Evolutionary conservation across 1,140 invertebrate species (phyloP).

Genomic region (Pachypsylla venusta): DNA sequence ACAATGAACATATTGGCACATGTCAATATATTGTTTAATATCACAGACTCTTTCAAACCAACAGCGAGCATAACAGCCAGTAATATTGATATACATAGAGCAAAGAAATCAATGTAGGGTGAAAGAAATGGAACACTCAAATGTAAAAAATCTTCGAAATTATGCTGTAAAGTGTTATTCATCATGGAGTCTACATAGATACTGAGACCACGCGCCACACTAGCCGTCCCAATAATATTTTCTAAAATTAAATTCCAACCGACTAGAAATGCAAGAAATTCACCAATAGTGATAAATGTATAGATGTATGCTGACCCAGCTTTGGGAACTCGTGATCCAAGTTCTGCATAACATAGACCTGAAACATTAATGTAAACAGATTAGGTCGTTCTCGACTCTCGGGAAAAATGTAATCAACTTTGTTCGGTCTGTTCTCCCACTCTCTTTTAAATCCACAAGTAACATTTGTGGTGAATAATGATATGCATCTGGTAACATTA

Average conservation of each 20-base stretch:
- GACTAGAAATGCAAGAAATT: constrained; percentile 58
- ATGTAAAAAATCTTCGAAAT: constrained; percentile 33
- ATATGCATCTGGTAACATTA: no score
- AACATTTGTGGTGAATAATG: no score
- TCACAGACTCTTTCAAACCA: constrained; percentile 67
- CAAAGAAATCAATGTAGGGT: constrained; percentile 23
- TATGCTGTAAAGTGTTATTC: constrained; percentile 50
- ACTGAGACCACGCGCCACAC: constrained; percentile 77
- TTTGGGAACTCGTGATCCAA: constrained; percentile 68
- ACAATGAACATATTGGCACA: constrained; percentile 65
- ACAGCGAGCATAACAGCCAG: constrained; percentile 37
- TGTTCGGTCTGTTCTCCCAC: no score
- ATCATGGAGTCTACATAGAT: constrained; percentile 72
- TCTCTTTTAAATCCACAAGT: no score
- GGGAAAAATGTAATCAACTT: no score
- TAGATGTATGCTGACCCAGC: constrained; percentile 77
- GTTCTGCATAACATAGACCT: constrained; percentile 72
- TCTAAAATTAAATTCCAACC: constrained; percentile 84
- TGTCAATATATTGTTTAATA: constrained; percentile 71
- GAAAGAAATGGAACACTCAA: constrained; percentile 35
- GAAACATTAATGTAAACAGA: constrained; percentile 26
- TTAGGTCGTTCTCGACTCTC: background rate
- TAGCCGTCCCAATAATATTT: constrained; percentile 79
- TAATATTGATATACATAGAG: constrained; percentile 18
- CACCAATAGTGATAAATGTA: constrained; percentile 74